phyloP scores from a whole-genome alignment of 2,888 invertebrate genomes.

The Auanema freiburgensis region DNA sequence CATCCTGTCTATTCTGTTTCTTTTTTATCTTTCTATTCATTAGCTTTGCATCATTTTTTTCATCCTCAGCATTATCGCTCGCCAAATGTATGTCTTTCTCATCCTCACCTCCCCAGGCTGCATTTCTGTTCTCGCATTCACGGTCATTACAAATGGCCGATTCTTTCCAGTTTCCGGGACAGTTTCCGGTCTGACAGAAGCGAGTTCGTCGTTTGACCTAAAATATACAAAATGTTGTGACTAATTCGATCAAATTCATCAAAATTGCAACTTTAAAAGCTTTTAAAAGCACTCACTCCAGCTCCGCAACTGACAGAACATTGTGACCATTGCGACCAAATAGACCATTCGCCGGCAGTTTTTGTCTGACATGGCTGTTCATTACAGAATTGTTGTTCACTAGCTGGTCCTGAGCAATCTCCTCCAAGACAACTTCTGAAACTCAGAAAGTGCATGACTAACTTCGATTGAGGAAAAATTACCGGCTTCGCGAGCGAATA shows the following conservation, averaged over 20 bases:
- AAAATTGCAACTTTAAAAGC: not conserved
- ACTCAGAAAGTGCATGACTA: constrained; percentile 1
- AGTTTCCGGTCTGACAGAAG: constrained; percentile 55
- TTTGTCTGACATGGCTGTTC: constrained; percentile 52
- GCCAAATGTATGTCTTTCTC: too few species aligned
- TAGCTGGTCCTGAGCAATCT: constrained; percentile 50
- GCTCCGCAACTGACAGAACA: constrained; percentile 59
- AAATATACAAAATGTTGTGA: not conserved
- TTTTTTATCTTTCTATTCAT: too few species aligned
- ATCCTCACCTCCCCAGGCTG: constrained; percentile 61
- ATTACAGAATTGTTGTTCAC: constrained; percentile 61
- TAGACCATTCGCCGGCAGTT: constrained; percentile 40
- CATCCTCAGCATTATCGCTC: not conserved
- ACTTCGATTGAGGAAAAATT: constrained; percentile 2
- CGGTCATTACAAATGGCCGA: constrained; percentile 57
- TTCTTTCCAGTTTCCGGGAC: constrained; percentile 57
- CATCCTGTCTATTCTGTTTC: too few species aligned
- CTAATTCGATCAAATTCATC: not conserved
- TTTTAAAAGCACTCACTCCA: constrained; percentile 40
- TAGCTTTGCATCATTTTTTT: constrained; percentile 10
- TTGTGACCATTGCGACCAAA: constrained; percentile 40
- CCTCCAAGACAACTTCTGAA: constrained; percentile 50
- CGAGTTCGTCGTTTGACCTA: constrained; percentile 49
- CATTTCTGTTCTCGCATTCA: constrained; percentile 54
- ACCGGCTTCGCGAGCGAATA: constrained; percentile 54